These are phyloP conservation scores for Homarus americanus DNA, from an alignment of 1,140 invertebrate genomes.

Conservation along the genomic window DNA sequence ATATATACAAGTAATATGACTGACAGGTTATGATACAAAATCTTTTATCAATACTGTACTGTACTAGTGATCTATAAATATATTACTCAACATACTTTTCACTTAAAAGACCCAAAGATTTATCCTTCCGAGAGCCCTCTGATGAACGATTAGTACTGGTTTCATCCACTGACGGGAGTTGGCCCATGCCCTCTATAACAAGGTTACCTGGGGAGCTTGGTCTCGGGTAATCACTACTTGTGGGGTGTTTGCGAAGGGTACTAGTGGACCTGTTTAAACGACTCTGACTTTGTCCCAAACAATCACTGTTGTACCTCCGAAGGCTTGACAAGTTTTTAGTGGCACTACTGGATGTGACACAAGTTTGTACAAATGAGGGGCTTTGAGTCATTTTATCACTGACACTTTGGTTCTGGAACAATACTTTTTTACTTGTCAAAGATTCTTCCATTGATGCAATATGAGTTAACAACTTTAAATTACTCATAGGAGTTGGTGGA, in stretches of 20 bases:
- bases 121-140: slow-evolving; percentile 65
- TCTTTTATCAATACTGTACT: no score
- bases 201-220: slow-evolving; percentile 30
- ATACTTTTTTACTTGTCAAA: slow-evolving; percentile 58
- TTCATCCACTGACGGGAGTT: slow-evolving; percentile 48
- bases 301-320: slow-evolving; percentile 40
- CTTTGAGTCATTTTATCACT: background rate
- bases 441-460: slow-evolving; percentile 69
- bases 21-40: background rate
- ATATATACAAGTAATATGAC: no score
- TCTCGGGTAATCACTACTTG: slow-evolving; percentile 15
- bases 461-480: slow-evolving; percentile 64
- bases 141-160: slow-evolving; percentile 21
- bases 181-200: slow-evolving; percentile 16
- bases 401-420: slow-evolving; percentile 27
- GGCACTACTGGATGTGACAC: background rate
- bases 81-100: slow-evolving; percentile 72
- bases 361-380: background rate
- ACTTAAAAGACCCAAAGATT: slow-evolving; percentile 65
- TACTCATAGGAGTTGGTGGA: slow-evolving; percentile 60
- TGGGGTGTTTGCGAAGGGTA: slow-evolving; percentile 30
- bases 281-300: slow-evolving; percentile 17
- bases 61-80: no score
- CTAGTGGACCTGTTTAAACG: background rate
- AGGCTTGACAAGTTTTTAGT: background rate